Evolutionary conservation across 1,140 invertebrate genomes (phyloP).

Genomic region (Lepidotrigona ventralis): DNA sequence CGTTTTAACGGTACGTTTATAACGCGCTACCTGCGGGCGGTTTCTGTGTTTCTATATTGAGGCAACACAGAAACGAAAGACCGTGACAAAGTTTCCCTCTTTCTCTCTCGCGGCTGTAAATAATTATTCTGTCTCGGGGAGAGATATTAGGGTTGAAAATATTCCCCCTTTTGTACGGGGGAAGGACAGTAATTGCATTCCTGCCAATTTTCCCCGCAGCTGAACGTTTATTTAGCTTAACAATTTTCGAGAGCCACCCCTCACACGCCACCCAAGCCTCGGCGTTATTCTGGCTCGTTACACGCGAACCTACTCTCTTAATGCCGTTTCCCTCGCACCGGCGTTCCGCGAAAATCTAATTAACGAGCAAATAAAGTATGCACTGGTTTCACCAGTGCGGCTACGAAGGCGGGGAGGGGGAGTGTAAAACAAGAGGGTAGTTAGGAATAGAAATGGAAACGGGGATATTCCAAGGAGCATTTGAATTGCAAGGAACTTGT

Average conservation of each 20-base stretch:
- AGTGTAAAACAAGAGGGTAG: conserved; percentile 42
- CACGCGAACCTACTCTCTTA: conserved; percentile 14
- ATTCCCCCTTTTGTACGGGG: not conserved
- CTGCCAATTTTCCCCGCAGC: conserved; percentile 21
- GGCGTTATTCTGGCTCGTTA: conserved; percentile 35
- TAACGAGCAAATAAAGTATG: conserved; percentile 38
- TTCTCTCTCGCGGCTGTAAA: conserved; percentile 28
- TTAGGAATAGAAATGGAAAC: conserved; percentile 20
- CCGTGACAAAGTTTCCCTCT: not conserved
- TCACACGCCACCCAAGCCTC: not conserved
- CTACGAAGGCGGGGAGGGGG: too few relatives aligned
- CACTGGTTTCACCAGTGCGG: not conserved
- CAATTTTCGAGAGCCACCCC: conserved; percentile 18
- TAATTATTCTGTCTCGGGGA: conserved; percentile 34
- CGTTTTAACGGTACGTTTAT: conserved; percentile 12
- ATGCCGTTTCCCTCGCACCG: not conserved
- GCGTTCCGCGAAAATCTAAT: conserved; percentile 25
- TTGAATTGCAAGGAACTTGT: conserved; percentile 19
- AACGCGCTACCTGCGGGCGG: conserved; percentile 7
- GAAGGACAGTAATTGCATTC: conserved; percentile 12
- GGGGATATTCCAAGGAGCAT: conserved; percentile 5
- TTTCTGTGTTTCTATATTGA: not conserved
- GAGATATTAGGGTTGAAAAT: conserved; percentile 20
- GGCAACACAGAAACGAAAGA: not conserved
- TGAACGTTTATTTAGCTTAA: conserved; percentile 33